A percentile compares a stretch with the other conserved stretches of the same genome.
phyloP scores from a whole-genome alignment of 2,888 invertebrate species.

The Glaucopsyche alexis region DNA sequence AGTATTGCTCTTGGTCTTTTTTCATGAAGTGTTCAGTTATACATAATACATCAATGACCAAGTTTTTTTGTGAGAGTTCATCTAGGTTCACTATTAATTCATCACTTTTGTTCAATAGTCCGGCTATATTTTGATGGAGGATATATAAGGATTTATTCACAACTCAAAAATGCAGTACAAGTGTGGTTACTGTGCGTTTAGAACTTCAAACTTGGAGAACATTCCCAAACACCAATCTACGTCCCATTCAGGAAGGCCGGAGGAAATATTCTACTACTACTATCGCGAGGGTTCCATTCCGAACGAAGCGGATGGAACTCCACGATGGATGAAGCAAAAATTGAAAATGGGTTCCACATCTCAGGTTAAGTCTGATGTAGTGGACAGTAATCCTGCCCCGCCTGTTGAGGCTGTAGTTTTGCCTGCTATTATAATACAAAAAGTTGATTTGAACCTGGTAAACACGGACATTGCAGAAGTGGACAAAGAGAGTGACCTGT shows the following conservation, averaged over 20 bases:
- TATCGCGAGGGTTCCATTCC: constrained; percentile 68
- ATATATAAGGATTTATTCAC: no score
- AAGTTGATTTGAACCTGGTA: constrained; percentile 59
- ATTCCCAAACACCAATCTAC: constrained; percentile 81
- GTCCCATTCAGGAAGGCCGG: constrained; percentile 73
- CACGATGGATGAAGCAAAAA: constrained; percentile 62
- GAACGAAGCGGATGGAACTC: constrained; percentile 55
- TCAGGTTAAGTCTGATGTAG: constrained; percentile 53
- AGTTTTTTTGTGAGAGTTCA: no score
- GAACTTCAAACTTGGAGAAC: constrained; percentile 72
- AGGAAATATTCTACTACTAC: constrained; percentile 74
- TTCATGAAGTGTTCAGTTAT: no score
- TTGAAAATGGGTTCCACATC: constrained; percentile 46
- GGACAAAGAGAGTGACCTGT: constrained; percentile 46
- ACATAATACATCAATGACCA: no score
- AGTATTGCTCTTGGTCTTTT: no score
- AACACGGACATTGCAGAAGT: constrained; percentile 54
- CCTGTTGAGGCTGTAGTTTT: constrained; percentile 35
- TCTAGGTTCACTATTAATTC: no score
- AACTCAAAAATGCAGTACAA: constrained; percentile 84
- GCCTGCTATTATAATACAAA: constrained; percentile 30
- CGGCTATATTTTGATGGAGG: no score
- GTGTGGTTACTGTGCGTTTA: constrained; percentile 84
- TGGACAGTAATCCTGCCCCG: constrained; percentile 35
- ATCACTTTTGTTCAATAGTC: no score